Percentiles rank a stretch among this genome's conserved stretches.
Conservation (phyloP, 2,113 vertebrate genomes). For the Colinus virginianus region DNA sequence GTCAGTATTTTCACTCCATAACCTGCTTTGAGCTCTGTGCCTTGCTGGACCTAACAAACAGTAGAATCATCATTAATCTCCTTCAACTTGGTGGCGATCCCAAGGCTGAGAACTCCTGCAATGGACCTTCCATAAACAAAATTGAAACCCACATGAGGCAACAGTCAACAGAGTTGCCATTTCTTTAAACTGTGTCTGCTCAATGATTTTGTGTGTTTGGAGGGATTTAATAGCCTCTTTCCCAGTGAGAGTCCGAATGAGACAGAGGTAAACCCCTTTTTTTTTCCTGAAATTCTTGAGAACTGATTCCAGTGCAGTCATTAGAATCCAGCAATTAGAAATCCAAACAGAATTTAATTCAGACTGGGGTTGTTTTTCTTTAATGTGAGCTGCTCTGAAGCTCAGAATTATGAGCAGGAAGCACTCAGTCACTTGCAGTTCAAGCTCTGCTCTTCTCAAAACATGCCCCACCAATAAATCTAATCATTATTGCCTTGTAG, state of each 20-base stretch:
- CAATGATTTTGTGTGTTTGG: not conserved
- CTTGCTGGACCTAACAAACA: not conserved
- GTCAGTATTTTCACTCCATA: not conserved
- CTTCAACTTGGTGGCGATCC: not conserved
- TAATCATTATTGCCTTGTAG: conserved; percentile 62
- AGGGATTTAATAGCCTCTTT: not conserved
- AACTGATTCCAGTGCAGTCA: not conserved
- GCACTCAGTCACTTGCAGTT: not conserved
- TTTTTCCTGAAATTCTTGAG: not conserved
- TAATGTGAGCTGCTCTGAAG: not conserved
- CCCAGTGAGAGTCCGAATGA: not conserved
- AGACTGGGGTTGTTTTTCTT: not conserved
- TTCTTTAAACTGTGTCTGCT: not conserved
- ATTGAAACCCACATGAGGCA: not conserved
- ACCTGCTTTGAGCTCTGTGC: not conserved
- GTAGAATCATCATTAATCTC: not conserved
- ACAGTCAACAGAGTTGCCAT: not conserved
- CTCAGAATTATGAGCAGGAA: not conserved
- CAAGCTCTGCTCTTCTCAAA: conserved; percentile 22
- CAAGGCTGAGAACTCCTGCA: not conserved
- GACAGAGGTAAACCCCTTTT: not conserved
- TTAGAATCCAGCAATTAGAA: not conserved
- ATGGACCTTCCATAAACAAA: not conserved
- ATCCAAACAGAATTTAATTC: not conserved
- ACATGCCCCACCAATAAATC: conserved; percentile 52